These are phyloP conservation scores for Parus major DNA, from an alignment of 2,113 vertebrate genomes.

Conservation along the genomic window DNA sequence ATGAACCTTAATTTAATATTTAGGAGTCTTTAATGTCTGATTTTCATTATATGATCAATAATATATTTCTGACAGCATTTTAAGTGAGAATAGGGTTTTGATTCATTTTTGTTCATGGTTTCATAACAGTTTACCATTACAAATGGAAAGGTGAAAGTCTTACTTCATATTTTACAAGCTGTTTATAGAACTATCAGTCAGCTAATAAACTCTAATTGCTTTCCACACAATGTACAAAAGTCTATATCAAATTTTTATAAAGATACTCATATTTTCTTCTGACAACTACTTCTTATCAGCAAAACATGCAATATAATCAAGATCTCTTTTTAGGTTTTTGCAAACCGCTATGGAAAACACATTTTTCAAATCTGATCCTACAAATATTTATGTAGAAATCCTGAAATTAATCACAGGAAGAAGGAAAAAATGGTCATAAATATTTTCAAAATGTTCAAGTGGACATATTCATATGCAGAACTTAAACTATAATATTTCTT, in stretches of 20 bases:
- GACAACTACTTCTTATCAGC: not conserved
- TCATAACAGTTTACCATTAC: not conserved
- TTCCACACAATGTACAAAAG: not conserved
- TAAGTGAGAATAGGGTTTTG: not conserved
- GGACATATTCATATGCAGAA: not conserved
- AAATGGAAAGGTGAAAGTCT: not conserved
- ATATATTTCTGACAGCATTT: not conserved
- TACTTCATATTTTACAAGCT: not conserved
- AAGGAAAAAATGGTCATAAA: not conserved
- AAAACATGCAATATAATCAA: not conserved
- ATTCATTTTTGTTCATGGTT: not conserved
- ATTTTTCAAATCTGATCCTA: not conserved
- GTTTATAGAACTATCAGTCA: not conserved
- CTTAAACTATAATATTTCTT: not conserved
- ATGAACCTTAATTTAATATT: not conserved
- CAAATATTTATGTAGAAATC: not conserved
- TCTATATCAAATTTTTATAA: not conserved
- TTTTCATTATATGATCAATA: not conserved
- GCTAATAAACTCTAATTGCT: not conserved
- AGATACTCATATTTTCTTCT: not conserved
- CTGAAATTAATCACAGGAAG: not conserved
- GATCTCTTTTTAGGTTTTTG: not conserved
- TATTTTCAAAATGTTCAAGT: not conserved
- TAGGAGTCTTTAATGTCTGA: not conserved
- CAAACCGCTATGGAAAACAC: not conserved